These are phyloP conservation scores for Tenthredo scrophulariae DNA, from an alignment of 2,888 invertebrate species.

Conservation along the genomic window DNA sequence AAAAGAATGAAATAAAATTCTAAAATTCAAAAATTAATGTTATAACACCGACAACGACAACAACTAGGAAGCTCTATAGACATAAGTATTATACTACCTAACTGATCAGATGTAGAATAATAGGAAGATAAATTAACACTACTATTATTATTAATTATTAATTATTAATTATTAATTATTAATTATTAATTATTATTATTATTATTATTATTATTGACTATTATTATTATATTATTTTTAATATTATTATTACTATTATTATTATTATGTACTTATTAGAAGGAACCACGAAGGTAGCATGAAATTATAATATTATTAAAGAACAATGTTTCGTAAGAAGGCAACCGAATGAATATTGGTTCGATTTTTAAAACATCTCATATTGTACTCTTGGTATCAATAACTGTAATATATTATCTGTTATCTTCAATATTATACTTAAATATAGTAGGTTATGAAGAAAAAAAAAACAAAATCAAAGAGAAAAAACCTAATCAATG, in stretches of 20 bases:
- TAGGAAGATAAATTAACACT: conserved; percentile 67
- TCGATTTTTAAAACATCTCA: conserved; percentile 37
- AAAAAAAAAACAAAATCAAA: conserved; percentile 58
- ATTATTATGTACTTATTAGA: conserved; percentile 41
- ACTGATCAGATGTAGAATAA: conserved; percentile 61
- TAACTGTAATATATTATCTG: conserved; percentile 68
- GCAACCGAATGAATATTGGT: conserved; percentile 27
- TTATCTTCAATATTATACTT: conserved; percentile 72
- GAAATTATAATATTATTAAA: conserved; percentile 71
- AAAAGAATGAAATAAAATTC: conserved; percentile 54
- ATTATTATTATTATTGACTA: conserved; percentile 54
- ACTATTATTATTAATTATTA: conserved; percentile 67
- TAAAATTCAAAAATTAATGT: conserved; percentile 28
- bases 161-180: conserved; percentile 61
- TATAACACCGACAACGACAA: conserved; percentile 44
- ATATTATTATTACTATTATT: conserved; percentile 65
- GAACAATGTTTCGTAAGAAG: conserved; percentile 15
- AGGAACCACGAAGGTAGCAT: conserved; percentile 60
- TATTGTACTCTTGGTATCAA: conserved; percentile 45
- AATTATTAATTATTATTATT: conserved; percentile 59
- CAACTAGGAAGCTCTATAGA: conserved; percentile 44
- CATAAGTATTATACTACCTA: conserved; percentile 63
- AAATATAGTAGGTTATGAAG: conserved; percentile 70
- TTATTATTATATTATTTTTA: conserved; percentile 64
- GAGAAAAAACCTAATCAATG: conserved; percentile 61